These are phyloP conservation scores for Mayetiola destructor DNA, from an alignment of 2,888 invertebrate species.

Conservation along the genomic window DNA sequence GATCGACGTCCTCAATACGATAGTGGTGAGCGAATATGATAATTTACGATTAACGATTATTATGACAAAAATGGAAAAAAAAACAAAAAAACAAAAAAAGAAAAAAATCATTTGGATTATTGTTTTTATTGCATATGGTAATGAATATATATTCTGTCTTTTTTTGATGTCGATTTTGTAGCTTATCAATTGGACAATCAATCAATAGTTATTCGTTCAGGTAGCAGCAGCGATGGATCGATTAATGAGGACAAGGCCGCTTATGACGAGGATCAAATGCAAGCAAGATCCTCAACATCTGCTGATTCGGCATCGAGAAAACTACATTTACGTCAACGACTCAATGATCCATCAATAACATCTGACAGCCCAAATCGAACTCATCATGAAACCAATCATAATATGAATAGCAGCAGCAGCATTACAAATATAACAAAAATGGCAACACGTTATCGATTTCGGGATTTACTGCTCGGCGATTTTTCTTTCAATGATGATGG, in stretches of 20 bases:
- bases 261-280: constrained; percentile 1
- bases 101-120: no score
- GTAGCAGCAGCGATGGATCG: neutral
- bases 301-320: neutral
- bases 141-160: no score
- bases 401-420: neutral
- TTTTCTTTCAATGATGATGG: constrained; percentile 62
- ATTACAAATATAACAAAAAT: constrained; percentile 20
- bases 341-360: neutral
- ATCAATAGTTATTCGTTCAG: no score
- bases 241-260: neutral
- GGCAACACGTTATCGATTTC: constrained; percentile 55
- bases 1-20: neutral
- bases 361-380: neutral
- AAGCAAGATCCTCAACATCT: neutral
- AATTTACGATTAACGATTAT: no score
- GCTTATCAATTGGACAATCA: no score
- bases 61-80: no score
- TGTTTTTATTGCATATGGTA: no score
- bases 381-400: neutral
- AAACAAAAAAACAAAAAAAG: no score
- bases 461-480: constrained; percentile 63
- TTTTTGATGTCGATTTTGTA: no score
- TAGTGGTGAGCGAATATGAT: no score
- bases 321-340: neutral